These are phyloP conservation scores for Cheilosia grossa DNA, from an alignment of 2,888 invertebrate genomes.

Conservation along the genomic window DNA sequence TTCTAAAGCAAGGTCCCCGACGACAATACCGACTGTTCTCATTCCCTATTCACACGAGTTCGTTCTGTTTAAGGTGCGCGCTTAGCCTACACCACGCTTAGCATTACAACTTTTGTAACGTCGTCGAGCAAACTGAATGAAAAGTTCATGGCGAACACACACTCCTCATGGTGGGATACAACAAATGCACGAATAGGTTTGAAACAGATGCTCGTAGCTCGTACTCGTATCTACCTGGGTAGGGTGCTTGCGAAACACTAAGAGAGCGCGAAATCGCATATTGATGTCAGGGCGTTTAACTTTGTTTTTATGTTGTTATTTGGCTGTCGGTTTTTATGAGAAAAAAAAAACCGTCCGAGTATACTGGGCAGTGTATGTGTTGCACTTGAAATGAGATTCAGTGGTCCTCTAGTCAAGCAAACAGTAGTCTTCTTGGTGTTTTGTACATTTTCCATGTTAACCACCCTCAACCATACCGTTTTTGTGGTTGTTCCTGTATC, in stretches of 20 bases:
- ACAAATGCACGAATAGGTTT: conserved; percentile 26
- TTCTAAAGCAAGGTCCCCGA: conserved; percentile 47
- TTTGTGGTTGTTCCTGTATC: conserved; percentile 45
- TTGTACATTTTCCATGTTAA: conserved; percentile 45
- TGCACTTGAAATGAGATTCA: conserved; percentile 57
- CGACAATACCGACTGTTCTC: conserved; percentile 40
- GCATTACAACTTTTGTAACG: conserved; percentile 14
- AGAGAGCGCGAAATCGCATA: conserved; percentile 68
- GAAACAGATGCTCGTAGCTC: conserved; percentile 60
- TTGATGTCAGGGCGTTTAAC: conserved; percentile 68
- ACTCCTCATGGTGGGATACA: conserved; percentile 49
- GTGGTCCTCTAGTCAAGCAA: conserved; percentile 26
- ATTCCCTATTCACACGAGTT: conserved; percentile 46
- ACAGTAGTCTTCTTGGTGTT: conserved; percentile 41
- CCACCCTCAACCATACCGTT: conserved; percentile 50
- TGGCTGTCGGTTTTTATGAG: not conserved
- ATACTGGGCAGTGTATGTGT: not conserved
- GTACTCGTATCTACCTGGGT: conserved; percentile 13
- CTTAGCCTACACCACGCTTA: conserved; percentile 31
- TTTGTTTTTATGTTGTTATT: conserved; percentile 29
- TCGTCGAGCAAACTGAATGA: conserved; percentile 37
- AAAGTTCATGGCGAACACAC: conserved; percentile 60
- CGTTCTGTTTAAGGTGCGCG: conserved; percentile 66
- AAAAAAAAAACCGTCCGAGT: conserved; percentile 18
- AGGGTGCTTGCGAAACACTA: conserved; percentile 49